A percentile compares a stretch with the other conserved stretches of the same genome.
phyloP scores from a whole-genome alignment of 2,888 invertebrate genomes.

The Boloria selene region DNA sequence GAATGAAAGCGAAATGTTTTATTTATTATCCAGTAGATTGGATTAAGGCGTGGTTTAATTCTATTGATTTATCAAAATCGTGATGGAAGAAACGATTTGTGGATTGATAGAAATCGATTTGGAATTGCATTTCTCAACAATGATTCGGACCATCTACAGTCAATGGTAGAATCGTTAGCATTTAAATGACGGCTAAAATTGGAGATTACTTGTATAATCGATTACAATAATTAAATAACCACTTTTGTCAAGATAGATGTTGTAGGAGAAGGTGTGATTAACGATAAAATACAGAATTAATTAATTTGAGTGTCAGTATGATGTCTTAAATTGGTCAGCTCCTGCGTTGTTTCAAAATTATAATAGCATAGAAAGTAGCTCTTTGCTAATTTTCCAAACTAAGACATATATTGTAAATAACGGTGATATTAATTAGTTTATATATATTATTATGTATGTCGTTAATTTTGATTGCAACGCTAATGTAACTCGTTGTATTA shows the following conservation, averaged over 20 bases:
- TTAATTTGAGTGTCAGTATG: neutral
- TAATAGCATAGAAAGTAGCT: too few relatives aligned
- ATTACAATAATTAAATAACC: slow-evolving; percentile 17
- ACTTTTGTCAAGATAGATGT: slow-evolving; percentile 16
- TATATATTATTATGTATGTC: too few relatives aligned
- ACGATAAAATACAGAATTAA: neutral
- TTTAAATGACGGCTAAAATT: slow-evolving; percentile 18
- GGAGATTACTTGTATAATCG: slow-evolving; percentile 7
- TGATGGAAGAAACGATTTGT: slow-evolving; percentile 34
- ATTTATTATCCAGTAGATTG: slow-evolving; percentile 20
- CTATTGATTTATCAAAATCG: slow-evolving; percentile 36
- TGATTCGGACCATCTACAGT: slow-evolving; percentile 10
- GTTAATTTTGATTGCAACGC: too few relatives aligned
- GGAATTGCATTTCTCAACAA: slow-evolving; percentile 28
- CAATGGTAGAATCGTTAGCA: slow-evolving; percentile 3
- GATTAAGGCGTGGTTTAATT: slow-evolving; percentile 32
- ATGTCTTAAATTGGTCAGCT: too few relatives aligned
- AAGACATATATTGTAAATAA: too few relatives aligned
- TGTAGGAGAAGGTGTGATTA: slow-evolving; percentile 8
- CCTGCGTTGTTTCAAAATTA: too few relatives aligned
- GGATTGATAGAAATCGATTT: slow-evolving; percentile 32
- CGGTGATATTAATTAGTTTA: too few relatives aligned
- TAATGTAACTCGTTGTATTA: too few relatives aligned
- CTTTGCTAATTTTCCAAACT: too few relatives aligned
- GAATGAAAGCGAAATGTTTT: slow-evolving; percentile 33